Percentiles rank a stretch among this genome's conserved stretches.
phyloP scores from a whole-genome alignment of 2,797 vertebrate genomes.

The Hyperoplus lanceolatus region DNA sequence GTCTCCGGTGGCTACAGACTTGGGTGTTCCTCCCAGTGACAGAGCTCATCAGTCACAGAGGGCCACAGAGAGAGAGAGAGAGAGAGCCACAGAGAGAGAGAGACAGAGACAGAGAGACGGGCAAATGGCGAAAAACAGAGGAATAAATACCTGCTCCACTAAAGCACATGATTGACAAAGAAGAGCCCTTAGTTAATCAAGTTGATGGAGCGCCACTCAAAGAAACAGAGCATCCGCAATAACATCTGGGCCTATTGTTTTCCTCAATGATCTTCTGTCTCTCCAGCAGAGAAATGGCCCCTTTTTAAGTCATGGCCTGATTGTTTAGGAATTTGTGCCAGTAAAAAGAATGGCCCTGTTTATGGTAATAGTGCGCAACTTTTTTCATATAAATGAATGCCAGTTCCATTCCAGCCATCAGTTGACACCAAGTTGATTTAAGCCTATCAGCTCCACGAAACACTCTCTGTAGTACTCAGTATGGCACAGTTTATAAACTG shows the following conservation, averaged over 20 bases:
- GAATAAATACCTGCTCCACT: constrained; percentile 70
- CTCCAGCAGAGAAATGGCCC: constrained; percentile 11
- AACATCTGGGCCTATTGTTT: constrained; percentile 55
- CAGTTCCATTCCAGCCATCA: too few relatives aligned
- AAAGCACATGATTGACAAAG: constrained; percentile 70
- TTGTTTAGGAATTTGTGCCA: constrained; percentile 21
- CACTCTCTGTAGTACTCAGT: too few relatives aligned
- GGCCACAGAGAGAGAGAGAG: constrained; percentile 37
- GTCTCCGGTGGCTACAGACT: constrained; percentile 45
- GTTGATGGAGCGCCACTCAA: constrained; percentile 59
- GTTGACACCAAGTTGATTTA: too few relatives aligned
- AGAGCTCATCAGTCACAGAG: constrained; percentile 69
- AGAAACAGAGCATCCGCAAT: constrained; percentile 44
- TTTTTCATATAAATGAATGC: too few relatives aligned
- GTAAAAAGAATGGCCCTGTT: constrained; percentile 1
- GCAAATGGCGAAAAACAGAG: constrained; percentile 42
- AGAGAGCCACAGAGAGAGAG: neutral
- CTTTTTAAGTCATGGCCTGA: constrained; percentile 25
- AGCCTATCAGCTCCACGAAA: too few relatives aligned
- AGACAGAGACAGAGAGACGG: neutral
- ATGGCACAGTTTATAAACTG: too few relatives aligned
- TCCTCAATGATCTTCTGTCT: constrained; percentile 41
- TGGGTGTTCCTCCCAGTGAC: constrained; percentile 60
- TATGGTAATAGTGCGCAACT: too few relatives aligned
- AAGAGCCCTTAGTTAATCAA: constrained; percentile 62